Conservation (phyloP, 2,113 vertebrate species). For the Carettochelys insculpta region DNA sequence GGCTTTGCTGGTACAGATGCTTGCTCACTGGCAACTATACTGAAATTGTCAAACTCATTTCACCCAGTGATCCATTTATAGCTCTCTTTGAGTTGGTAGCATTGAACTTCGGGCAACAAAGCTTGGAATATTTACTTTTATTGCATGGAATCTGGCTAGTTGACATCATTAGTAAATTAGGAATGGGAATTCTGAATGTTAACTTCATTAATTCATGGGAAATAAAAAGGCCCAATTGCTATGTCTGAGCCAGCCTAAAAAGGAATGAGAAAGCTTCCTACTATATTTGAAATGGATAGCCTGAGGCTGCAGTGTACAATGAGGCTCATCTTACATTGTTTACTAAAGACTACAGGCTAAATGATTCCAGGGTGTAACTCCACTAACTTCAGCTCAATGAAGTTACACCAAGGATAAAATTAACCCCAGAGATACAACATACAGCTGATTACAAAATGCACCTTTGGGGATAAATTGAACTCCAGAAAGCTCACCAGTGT, state of each 20-base stretch:
- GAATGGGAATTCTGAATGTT: neutral
- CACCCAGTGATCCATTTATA: neutral
- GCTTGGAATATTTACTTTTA: neutral
- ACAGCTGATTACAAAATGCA: neutral
- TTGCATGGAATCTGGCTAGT: neutral
- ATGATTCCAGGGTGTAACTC: neutral
- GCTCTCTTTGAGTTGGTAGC: neutral
- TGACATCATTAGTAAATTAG: neutral
- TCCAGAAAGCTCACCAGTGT: neutral
- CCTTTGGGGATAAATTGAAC: neutral
- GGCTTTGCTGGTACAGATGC: neutral
- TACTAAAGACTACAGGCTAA: neutral
- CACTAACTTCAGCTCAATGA: neutral
- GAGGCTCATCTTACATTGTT: neutral
- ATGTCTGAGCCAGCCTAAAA: neutral
- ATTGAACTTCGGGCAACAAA: neutral
- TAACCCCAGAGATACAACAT: neutral
- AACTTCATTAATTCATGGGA: neutral
- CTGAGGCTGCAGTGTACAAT: neutral
- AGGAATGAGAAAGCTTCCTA: neutral
- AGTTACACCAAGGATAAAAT: neutral
- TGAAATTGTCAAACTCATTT: neutral
- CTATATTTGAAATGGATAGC: neutral
- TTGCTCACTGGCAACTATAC: neutral
- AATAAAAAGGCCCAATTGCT: neutral